Percentiles rank a stretch among this genome's conserved stretches.
These are phyloP conservation scores for Desmophyllum pertusum DNA, from an alignment of 92 coral and sea anemone genomes.

Conservation along the genomic window DNA sequence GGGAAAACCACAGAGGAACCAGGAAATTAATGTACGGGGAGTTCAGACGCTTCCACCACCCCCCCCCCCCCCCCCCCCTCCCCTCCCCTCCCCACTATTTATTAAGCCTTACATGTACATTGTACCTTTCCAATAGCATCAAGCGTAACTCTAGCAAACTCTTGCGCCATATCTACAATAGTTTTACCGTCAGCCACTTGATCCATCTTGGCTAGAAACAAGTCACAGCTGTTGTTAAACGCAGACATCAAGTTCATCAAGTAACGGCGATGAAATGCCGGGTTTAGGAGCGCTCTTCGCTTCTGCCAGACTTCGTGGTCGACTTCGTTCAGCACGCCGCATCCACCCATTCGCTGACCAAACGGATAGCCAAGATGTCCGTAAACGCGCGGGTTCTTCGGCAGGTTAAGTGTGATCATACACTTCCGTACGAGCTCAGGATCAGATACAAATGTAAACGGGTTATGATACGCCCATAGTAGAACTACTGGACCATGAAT, in stretches of 20 bases:
- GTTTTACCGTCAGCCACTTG: slow-evolving; percentile 78
- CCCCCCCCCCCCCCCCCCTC: too few species aligned
- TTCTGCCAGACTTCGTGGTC: slow-evolving; percentile 79
- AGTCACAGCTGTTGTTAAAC: slow-evolving; percentile 76
- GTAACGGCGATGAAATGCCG: slow-evolving; percentile 90
- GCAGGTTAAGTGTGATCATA: slow-evolving; percentile 58
- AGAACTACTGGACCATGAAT: slow-evolving; percentile 51
- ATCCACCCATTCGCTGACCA: slow-evolving; percentile 70
- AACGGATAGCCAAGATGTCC: slow-evolving; percentile 48
- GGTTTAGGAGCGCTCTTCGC: slow-evolving; percentile 75
- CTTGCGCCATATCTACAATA: slow-evolving; percentile 73
- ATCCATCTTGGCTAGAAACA: slow-evolving; percentile 71
- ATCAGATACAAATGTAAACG: slow-evolving; percentile 49
- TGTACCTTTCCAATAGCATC: slow-evolving; percentile 88
- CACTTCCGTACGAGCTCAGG: slow-evolving; percentile 64
- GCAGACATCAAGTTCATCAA: slow-evolving; percentile 79
- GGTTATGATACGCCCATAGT: slow-evolving; percentile 58
- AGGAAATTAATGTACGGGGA: too few species aligned
- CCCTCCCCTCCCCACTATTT: too few species aligned
- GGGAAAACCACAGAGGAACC: too few species aligned
- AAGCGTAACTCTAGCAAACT: slow-evolving; percentile 86
- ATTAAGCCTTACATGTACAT: background rate
- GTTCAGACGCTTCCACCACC: too few species aligned
- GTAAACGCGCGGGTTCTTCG: slow-evolving; percentile 54
- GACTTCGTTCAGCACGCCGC: slow-evolving; percentile 66